Evolutionary conservation across 2,797 vertebrate species (phyloP), one percentile per base, ranked within the genome.

Genomic region (Oreochromis grahami): DNA sequence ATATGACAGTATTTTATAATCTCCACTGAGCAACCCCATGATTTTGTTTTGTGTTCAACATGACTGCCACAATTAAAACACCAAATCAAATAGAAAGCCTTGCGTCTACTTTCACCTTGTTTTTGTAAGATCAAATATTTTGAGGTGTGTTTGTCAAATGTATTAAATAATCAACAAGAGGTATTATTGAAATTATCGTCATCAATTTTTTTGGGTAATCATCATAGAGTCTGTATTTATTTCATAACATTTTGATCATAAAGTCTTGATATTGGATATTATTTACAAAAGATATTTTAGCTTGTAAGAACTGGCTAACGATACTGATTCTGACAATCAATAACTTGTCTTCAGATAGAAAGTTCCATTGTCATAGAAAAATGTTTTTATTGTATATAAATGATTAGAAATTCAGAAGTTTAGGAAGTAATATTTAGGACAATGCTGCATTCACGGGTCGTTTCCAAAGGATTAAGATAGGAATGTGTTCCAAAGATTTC

Each of bases 61-160:
- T 88, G 76, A 93, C 83, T 89, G 76, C 83, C 78, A 78, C 26
- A 70, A 95, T 95, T 90, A 95, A 96, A 94, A 88, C 85, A 83
- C 76, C 80, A 87, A 89, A 87, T 81, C 15, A 79, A 85, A 79
- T 19, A 41, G 17, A 78, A 83, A 70, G 12, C 19, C 4, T 19
- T 17, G 32, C 79, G 36, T 87, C 24, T 79, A 14, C 3, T 79
- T 48, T 84, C 7, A 53, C 13, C 9, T 1, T 79, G 7, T 76
- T 4, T n/a, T 51, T 17, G 8, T 56, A 50, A 55, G 4, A 24
- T 17, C 3, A 19, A 13, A n/a, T 55, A 43, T n/a, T 12, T n/a
- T 4, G 15, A 0, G 17, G 38, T 36, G 29, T 58, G 58, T 36
- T 36, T 63, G 19, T 63, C 41, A 45, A 26, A 17, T 45, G 9